These are phyloP conservation scores for Aphidius ervi DNA, from an alignment of 1,140 invertebrate genomes.

Conservation along the genomic window DNA sequence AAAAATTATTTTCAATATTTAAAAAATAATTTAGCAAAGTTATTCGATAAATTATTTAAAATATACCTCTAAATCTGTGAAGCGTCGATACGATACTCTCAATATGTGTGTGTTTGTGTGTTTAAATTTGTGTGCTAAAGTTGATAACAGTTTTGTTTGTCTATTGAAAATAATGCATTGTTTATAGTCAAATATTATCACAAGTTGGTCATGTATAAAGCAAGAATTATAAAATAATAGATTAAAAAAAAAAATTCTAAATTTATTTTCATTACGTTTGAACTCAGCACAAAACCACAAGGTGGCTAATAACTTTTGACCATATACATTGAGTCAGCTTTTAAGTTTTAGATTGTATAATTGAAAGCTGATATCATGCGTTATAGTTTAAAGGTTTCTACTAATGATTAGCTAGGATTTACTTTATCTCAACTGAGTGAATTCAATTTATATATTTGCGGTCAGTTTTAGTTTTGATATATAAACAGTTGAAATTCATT, in stretches of 20 bases:
- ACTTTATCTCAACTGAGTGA: too few relatives aligned
- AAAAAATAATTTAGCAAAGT: too few relatives aligned
- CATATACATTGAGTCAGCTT: too few relatives aligned
- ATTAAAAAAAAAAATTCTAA: constrained; percentile 1
- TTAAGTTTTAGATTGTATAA: too few relatives aligned
- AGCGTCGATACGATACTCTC: neutral
- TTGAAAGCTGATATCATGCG: too few relatives aligned
- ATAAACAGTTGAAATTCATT: too few relatives aligned
- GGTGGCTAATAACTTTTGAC: too few relatives aligned
- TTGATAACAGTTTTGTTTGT: constrained; percentile 8
- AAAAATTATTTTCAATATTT: too few relatives aligned
- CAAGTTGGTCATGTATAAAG: neutral
- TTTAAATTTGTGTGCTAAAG: neutral
- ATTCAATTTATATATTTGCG: too few relatives aligned
- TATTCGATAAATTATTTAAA: neutral
- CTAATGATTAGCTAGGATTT: too few relatives aligned
- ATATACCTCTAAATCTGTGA: neutral
- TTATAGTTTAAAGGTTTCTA: too few relatives aligned
- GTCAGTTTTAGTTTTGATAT: too few relatives aligned
- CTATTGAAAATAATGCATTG: neutral
- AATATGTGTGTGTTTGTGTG: neutral
- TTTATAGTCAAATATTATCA: constrained; percentile 5
- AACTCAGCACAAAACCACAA: neutral
- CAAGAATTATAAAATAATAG: neutral
- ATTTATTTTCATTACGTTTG: neutral